These are phyloP conservation scores for Chloroclystis v-ata DNA, from an alignment of 2,888 invertebrate genomes.

Conservation along the genomic window DNA sequence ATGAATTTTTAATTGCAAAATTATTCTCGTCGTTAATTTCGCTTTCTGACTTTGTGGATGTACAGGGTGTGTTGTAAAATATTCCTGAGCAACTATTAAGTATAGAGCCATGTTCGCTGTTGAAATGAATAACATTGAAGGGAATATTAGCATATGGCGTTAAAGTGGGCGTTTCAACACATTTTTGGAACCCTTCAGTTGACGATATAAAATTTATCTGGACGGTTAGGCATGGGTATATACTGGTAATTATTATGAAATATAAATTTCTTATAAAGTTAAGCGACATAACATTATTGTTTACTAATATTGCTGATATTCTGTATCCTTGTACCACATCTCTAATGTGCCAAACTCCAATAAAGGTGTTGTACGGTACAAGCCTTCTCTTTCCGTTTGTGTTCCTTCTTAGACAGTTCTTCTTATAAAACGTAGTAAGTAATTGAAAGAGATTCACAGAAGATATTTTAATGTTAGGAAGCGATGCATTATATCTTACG, in stretches of 20 bases:
- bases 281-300: constrained; percentile 31
- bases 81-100: constrained; percentile 16
- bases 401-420: constrained; percentile 1
- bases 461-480: constrained; percentile 25
- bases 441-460: constrained; percentile 20
- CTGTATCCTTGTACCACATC: constrained; percentile 38
- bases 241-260: constrained; percentile 36
- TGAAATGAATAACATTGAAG: constrained; percentile 27
- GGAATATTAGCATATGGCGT: constrained; percentile 18
- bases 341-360: constrained; percentile 36
- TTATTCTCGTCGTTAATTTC: not conserved
- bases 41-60: no score
- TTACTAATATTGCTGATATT: constrained; percentile 32
- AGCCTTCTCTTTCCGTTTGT: constrained; percentile 12
- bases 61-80: not conserved
- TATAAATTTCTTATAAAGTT: constrained; percentile 36
- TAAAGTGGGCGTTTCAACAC: not conserved
- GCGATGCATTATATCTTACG: constrained; percentile 21
- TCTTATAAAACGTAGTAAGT: constrained; percentile 14
- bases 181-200: constrained; percentile 25
- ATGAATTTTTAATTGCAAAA: not conserved
- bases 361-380: constrained; percentile 20
- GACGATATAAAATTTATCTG: constrained; percentile 32
- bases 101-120: constrained; percentile 21
- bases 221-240: constrained; percentile 25